These are phyloP conservation scores for Pachyrhynchus sulphureomaculatus DNA, from an alignment of 1,140 invertebrate genomes.

Conservation along the genomic window DNA sequence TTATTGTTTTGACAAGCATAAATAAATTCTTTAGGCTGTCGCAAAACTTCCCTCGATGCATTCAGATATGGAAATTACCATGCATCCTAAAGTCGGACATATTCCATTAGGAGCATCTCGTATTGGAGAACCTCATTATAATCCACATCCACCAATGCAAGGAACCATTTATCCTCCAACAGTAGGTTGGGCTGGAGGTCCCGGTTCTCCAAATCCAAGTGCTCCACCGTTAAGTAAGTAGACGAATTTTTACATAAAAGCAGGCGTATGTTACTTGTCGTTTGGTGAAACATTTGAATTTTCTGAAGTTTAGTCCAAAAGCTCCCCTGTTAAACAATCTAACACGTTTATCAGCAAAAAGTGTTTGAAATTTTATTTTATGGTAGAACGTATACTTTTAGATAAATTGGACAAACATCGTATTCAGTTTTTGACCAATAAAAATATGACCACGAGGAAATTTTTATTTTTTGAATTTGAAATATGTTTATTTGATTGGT, in stretches of 20 bases:
- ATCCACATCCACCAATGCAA: background rate
- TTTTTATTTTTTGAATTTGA: too few species aligned
- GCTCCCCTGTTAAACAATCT: too few species aligned
- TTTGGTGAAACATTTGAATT: background rate
- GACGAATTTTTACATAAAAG: background rate
- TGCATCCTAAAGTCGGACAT: conserved; percentile 28
- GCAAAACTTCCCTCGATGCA: conserved; percentile 30
- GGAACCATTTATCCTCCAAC: background rate
- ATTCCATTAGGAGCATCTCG: conserved; percentile 18
- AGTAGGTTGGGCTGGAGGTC: conserved; percentile 13
- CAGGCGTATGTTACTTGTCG: background rate
- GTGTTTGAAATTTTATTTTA: too few species aligned
- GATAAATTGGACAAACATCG: too few species aligned
- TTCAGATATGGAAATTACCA: conserved; percentile 18
- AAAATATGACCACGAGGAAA: too few species aligned
- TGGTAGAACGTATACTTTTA: too few species aligned
- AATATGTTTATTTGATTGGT: too few species aligned
- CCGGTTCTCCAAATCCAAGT: background rate
- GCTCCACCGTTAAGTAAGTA: conserved; percentile 9
- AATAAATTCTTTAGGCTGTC: conserved; percentile 11
- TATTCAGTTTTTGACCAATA: too few species aligned
- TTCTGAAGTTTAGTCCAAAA: background rate
- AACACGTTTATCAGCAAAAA: too few species aligned
- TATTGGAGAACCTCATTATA: background rate
- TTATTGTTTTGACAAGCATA: too few species aligned